Base-by-base conservation (phyloP, 2,797 vertebrate species). In the Chelmon rostratus region DNA sequence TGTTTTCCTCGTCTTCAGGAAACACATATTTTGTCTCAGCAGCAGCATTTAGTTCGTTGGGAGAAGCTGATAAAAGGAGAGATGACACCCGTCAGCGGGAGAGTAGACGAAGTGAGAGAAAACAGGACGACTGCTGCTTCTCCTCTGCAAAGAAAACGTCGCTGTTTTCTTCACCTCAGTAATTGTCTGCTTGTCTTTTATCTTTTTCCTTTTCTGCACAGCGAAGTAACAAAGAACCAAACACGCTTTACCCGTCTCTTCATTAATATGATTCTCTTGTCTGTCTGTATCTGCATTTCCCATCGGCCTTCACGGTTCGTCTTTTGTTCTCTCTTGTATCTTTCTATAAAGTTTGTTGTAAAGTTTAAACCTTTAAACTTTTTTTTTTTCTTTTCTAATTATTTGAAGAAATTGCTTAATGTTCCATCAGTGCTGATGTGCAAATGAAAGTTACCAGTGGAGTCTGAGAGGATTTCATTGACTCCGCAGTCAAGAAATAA, bases 401-500 rank as follows among this genome's bases (percentile, higher is more conserved):
- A 38, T 61, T 62, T 21, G 9, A 59, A 25, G 13, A 84, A 56
- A 64, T 33, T 18, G 3, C 50, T 44, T 33, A 1, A 61, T 72
- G 78, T 75, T n/a, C 25, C 63, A 73, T 46, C 35, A 67, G 25
- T 40, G 65, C 63, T 25, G 25, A 73, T 44, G 8, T 50, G 33
- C 68, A 15, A 25, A 23, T 53, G 38, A 46, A 42, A 65, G 44
- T 73, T 69, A 13, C 44, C 66, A 42, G 56, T n/a, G 21, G 54
- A 69, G 52, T 68, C 56, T 54, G 73, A 62, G 61, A 75, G 57
- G 38, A 83, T 33, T 68, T 44, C 10, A 44, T 68, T 71, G 67
- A 77, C 73, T 83, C 72, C 6, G 11, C 13, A 70, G 74, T 76
- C 78, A 42, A 23, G 65, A 77, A 78, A 42, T 56, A 47, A 76